These are phyloP conservation scores for Trogon melanurus DNA, from an alignment of 2,113 vertebrate genomes.

Conservation along the genomic window DNA sequence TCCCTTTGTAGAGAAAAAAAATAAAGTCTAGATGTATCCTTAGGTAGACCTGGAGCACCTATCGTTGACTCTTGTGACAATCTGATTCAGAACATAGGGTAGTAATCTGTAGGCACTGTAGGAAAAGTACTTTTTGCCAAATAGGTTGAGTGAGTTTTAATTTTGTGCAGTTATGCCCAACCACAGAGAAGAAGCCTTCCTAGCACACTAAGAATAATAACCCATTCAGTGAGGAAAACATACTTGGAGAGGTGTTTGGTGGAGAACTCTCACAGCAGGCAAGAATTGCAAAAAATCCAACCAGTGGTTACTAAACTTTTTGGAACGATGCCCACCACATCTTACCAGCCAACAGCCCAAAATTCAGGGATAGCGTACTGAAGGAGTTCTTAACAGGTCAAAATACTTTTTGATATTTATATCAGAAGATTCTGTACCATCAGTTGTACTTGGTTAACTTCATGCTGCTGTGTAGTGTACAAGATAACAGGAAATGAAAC, in stretches of 20 bases:
- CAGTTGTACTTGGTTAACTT: neutral
- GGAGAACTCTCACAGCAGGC: fast-evolving
- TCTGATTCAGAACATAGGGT: neutral
- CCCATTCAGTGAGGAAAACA: neutral
- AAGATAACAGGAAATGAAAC: neutral
- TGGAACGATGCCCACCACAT: neutral
- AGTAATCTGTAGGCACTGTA: neutral
- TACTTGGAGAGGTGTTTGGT: neutral
- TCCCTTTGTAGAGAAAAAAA: neutral
- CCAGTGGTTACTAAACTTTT: neutral
- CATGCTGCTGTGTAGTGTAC: fast-evolving
- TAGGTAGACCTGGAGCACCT: neutral
- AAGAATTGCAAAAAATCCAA: neutral
- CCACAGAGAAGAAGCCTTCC: neutral
- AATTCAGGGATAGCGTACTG: neutral
- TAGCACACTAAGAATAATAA: neutral
- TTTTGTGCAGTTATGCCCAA: neutral
- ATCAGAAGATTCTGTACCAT: neutral
- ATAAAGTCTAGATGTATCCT: neutral
- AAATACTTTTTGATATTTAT: neutral
- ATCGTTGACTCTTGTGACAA: neutral
- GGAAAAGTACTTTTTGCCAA: neutral
- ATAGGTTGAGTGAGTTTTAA: neutral
- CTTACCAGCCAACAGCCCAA: neutral
- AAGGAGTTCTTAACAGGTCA: neutral